phyloP scores from a whole-genome alignment of 2,797 vertebrate genomes.

The Poecilia wingei region DNA sequence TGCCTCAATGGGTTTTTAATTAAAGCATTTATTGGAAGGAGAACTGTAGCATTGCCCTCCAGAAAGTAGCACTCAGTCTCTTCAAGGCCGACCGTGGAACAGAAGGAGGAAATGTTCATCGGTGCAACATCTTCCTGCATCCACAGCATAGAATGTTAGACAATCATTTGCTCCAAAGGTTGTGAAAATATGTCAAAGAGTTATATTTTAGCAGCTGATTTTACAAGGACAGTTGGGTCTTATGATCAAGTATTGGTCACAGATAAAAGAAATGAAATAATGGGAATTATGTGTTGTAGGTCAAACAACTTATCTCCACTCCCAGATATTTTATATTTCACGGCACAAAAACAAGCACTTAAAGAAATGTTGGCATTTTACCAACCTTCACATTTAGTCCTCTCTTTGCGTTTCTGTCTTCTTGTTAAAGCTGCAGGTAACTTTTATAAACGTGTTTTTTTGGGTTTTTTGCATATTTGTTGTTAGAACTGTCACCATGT shows the following conservation, averaged over 20 bases:
- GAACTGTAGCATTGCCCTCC: constrained; percentile 41
- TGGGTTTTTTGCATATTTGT: too few species aligned
- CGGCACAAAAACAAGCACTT: not conserved
- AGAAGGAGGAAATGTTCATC: constrained; percentile 35
- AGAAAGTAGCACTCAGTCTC: constrained; percentile 36
- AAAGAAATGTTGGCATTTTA: not conserved
- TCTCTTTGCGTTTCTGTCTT: not conserved
- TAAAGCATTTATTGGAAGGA: constrained; percentile 64
- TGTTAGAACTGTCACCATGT: not conserved
- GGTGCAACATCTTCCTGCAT: constrained; percentile 34
- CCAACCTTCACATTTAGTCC: not conserved
- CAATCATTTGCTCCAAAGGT: constrained; percentile 45
- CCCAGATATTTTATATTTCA: not conserved
- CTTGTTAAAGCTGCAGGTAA: not conserved
- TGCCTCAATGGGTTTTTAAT: constrained; percentile 70
- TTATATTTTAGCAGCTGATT: constrained; percentile 23
- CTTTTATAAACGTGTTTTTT: too few species aligned
- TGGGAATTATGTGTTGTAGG: not conserved
- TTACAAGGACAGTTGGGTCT: constrained; percentile 8
- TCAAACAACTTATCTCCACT: not conserved
- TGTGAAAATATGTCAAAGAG: not conserved
- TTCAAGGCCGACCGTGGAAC: constrained; percentile 56
- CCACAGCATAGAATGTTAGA: constrained; percentile 44
- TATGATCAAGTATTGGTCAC: constrained; percentile 15
- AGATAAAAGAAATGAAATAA: not conserved